These are phyloP conservation scores for Brachypterus glaber DNA, from an alignment of 2,888 invertebrate genomes.

Conservation along the genomic window DNA sequence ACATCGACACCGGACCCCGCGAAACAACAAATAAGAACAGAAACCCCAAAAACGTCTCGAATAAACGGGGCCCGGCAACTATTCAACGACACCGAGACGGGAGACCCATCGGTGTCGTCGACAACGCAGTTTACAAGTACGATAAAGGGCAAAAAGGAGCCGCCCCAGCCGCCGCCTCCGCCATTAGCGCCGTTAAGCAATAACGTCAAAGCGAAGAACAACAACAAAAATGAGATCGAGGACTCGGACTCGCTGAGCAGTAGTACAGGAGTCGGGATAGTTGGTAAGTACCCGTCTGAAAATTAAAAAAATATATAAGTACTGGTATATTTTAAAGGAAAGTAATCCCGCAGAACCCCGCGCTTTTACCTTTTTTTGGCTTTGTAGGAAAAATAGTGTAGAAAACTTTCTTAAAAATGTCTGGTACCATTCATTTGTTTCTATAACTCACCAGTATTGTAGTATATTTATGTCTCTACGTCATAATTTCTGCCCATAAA, in stretches of 20 bases:
- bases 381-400: too few species aligned
- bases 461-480: too few species aligned
- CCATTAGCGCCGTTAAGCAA: constrained; percentile 41
- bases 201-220: constrained; percentile 21
- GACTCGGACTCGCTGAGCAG: constrained; percentile 45
- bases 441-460: too few species aligned
- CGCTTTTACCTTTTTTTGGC: too few species aligned
- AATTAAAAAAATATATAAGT: too few species aligned
- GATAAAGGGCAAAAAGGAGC: constrained; percentile 38
- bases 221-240: constrained; percentile 35
- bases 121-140: constrained; percentile 33
- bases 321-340: too few species aligned
- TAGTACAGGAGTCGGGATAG: constrained; percentile 41
- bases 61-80: constrained; percentile 40
- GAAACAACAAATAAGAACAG: constrained; percentile 28
- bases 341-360: too few species aligned
- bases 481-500: too few species aligned
- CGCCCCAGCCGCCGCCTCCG: constrained; percentile 43
- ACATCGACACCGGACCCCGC: constrained; percentile 30
- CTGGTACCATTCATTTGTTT: too few species aligned
- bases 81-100: constrained; percentile 36
- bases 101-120: constrained; percentile 37
- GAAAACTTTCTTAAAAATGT: too few species aligned
- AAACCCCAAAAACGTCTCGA: constrained; percentile 32
- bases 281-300: constrained; percentile 38